These are phyloP conservation scores for Rhynchonycteris naso DNA, from an alignment of 2,797 vertebrate genomes.

Conservation along the genomic window DNA sequence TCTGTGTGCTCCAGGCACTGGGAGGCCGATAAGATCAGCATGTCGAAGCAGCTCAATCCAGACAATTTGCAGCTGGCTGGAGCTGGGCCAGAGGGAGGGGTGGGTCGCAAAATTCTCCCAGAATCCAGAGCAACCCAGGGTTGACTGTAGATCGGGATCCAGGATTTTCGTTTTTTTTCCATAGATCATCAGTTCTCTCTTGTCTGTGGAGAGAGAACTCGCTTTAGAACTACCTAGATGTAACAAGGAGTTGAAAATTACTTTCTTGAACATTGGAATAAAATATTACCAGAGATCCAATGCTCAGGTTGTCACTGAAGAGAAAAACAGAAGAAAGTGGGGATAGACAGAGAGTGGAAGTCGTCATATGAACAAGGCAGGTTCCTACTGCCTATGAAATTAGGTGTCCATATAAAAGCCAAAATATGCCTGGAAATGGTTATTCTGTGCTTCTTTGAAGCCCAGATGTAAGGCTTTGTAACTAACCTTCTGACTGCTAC, in stretches of 20 bases:
- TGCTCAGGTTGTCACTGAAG: constrained; percentile 27
- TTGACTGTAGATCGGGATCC: not conserved
- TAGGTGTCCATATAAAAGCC: constrained; percentile 17
- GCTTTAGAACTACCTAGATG: not conserved
- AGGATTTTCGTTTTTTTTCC: not conserved
- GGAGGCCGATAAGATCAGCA: constrained; percentile 74
- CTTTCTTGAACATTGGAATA: constrained; percentile 7
- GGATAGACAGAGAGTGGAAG: not conserved
- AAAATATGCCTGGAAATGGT: constrained; percentile 47
- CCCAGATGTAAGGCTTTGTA: constrained; percentile 42
- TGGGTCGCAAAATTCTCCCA: constrained; percentile 57
- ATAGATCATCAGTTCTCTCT: constrained; percentile 39
- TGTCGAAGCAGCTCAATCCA: constrained; percentile 60
- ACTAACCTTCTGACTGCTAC: constrained; percentile 36
- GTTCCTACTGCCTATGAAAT: constrained; percentile 24
- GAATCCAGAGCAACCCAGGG: constrained; percentile 48
- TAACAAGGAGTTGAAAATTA: constrained; percentile 40
- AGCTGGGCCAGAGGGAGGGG: constrained; percentile 19
- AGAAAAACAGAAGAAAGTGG: not conserved
- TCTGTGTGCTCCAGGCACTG: constrained; percentile 74
- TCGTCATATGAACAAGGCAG: not conserved
- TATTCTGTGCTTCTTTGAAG: constrained; percentile 40
- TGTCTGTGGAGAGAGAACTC: constrained; percentile 11
- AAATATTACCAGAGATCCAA: not conserved
- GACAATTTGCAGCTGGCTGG: constrained; percentile 73